Evolutionary conservation across 2,113 vertebrate genomes (phyloP), one percentile per base, ranked within the genome.

Genomic region (Motacilla tschutschensis): DNA sequence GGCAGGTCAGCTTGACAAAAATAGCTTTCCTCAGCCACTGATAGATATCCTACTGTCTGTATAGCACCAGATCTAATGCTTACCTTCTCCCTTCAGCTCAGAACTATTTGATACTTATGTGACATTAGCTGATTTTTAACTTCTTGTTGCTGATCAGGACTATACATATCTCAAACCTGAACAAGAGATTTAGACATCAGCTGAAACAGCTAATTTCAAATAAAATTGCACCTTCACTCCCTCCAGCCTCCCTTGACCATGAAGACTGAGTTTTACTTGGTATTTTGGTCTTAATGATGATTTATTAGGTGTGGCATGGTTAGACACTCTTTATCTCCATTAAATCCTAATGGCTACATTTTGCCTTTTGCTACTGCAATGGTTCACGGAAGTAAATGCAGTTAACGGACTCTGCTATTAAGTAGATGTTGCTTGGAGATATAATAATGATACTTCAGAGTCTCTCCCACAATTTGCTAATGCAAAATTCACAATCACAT

Each of bases 401-500:
- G 72, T 76, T 94, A 91, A 91, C 73, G 44, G 88, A 92, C 81
- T 88, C 88, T 67, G 64, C 90, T 88, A 83, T 90, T 85, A 92
- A 92, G 75, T 63, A 90, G 60, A 84, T 74, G 93, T 92, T 95
- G 81, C 92, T 94, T 82, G 84, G 93, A 94, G 93, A 92, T 88
- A 84, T 33, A 79, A 92, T 90, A 93, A 94, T 64, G 84, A 92
- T 82, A 92, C 86, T 91, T 92, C 78, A 88, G 75, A 95, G 85
- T 88, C 81, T 92, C 90, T 90, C 86, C 79, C 88, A 94, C 84
- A 87, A 60, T 94, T 90, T 85, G 81, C 86, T 92, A 92, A 94
- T 93, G 85, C 79, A 93, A 91, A 94, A 93, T 89, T 93, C 91
- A 88, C 76, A 90, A 87, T 90, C 79, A 80, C 76, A 65, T 78